Evolutionary conservation across 2,113 vertebrate species (phyloP), one percentile per base, ranked within the genome.

Genomic region (Hippocampus mohnikei): DNA sequence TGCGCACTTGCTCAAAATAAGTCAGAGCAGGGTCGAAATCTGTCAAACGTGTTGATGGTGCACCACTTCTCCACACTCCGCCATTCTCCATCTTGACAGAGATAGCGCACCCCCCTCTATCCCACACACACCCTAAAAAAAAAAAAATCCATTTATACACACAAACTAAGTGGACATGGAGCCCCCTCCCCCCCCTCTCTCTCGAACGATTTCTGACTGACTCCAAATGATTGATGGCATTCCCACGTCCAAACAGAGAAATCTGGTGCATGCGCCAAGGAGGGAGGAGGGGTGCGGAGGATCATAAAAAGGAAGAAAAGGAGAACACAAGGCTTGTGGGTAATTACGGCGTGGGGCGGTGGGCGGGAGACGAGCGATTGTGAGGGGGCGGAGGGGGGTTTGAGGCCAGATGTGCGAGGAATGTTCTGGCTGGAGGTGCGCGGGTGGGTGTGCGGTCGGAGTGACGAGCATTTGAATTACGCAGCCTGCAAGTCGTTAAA

Each of bases 351-450:
- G 77, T 65, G 71, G 73, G 83, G 66, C 78, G 86, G 84, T 85
- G 84, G 75, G 75, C 72, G 85, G 87, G 77, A 75, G 77, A 60
- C 8, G 27, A 60, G 27, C 58, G 27, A 10, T 52, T 40, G 65
- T 74, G 78, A 72, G 71, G 73, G 82, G 69, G 81, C 88, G 84
- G 87, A 82, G 75, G 72, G 74, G 76, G 79, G 83, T 81, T 64
- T 44, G 81, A 70, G 84, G 80, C 92, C 91, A 93, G 91, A 93
- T 93, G 92, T 93, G 87, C 83, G 80, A 89, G 91, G 92, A 93
- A 93, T 93, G 91, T 90, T 86, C 89, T 92, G 90, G 89, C 90
- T 90, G 84, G 81, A 44, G 82, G 60, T 72, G 76, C 67, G 44
- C 68, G 80, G 69, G 74, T 71, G 82, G 74, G 40, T 56, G 63